Conservation (phyloP, 2,797 vertebrate species). For the Neosilurus mollespiculum region DNA sequence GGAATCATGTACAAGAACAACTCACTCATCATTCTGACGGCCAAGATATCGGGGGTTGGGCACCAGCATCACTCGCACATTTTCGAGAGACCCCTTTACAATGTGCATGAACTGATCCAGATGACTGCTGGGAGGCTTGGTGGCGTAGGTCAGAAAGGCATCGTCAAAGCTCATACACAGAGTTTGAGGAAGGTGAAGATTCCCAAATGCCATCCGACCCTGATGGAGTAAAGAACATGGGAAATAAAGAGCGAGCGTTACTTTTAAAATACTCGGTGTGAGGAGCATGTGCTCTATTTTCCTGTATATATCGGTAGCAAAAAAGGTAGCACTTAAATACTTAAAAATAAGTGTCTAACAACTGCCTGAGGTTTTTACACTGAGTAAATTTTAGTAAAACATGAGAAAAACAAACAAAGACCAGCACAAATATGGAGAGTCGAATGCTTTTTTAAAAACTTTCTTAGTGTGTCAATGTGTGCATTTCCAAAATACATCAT, state of each 20-base stretch:
- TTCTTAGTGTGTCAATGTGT: too few species aligned
- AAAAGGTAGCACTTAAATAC: neutral
- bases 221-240: slow-evolving; percentile 56
- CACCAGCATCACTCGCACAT: slow-evolving; percentile 96
- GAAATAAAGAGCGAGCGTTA: neutral
- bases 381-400: too few species aligned
- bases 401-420: neutral
- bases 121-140: slow-evolving; percentile 97
- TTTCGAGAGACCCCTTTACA: slow-evolving; percentile 93
- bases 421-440: neutral
- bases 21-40: slow-evolving; percentile 97
- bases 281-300: neutral
- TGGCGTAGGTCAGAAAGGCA: slow-evolving; percentile 93
- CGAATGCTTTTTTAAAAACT: neutral
- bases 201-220: slow-evolving; percentile 96
- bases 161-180: slow-evolving; percentile 96
- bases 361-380: neutral
- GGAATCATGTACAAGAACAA: neutral
- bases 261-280: neutral
- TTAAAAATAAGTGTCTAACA: neutral
- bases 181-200: slow-evolving; percentile 95
- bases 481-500: neutral
- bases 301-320: neutral
- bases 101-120: slow-evolving; percentile 99
- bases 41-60: slow-evolving; percentile 94